Base-by-base conservation (phyloP, 1,140 invertebrate genomes). In the Sinonovacula constricta region DNA sequence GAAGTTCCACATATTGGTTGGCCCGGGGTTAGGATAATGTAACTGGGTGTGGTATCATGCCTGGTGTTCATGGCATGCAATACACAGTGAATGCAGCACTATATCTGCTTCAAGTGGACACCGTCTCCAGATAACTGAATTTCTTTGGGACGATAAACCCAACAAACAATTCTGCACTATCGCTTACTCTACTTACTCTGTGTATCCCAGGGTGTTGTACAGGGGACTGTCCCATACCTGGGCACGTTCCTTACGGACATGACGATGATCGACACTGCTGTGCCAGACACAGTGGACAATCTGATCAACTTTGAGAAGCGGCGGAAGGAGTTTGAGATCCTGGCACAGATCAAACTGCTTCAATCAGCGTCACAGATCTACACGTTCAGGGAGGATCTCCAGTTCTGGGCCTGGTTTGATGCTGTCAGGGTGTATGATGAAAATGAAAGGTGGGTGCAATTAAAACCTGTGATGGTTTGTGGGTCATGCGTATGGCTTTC, bases 241-340 rank as follows among this genome's bases (percentile, higher is more conserved):
- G 98, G 98, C 22, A 99, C 97, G 10, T 99, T 99, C 91, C 92
- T 99, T 39, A 99, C 98, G 0, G 98, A 99, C 91, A 93, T 99
- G 36, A 99, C 97, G 2, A 99, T 99, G 97, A 98, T 99, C 86
- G 98, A 99, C 91, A 97, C 97, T 22, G 98, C 98, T 22, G 97
- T 98, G 85, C 95, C 96, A 0, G 98, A 99, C 88, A 79, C 80
- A 26, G 89, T 86, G 26, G 88, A 92, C 31, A 95, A 95, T 78
- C 92, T 99, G 1, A 98, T 99, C 45, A 99, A 99, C 91, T 99
- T 99, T 90, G 98, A 99, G 89, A 99, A 99, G 91, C 94, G 96
- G 78, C 92, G 98, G 78, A 99, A 99, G 92, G 98, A 99, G 92
- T 99, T 99, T 91, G 98, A 99, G 92, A 96, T 99, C 53, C 92